These are phyloP conservation scores for Sylvicola fuscatus DNA, from an alignment of 2,888 invertebrate species.

Conservation along the genomic window DNA sequence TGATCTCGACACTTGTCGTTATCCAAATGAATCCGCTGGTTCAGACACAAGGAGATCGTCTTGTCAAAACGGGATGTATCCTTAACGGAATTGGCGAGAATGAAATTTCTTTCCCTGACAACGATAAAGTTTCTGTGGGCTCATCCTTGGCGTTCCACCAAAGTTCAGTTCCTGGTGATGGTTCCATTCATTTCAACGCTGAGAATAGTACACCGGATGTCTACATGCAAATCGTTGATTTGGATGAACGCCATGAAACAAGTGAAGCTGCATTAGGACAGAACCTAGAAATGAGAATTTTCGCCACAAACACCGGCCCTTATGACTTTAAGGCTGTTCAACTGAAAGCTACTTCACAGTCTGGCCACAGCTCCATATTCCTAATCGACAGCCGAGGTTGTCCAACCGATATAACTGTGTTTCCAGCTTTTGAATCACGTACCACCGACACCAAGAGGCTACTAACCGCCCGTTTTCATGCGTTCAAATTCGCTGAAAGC, in stretches of 20 bases:
- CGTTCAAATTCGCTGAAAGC: constrained; percentile 75
- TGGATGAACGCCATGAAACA: constrained; percentile 31
- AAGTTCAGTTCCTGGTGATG: constrained; percentile 3
- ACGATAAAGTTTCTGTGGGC: constrained; percentile 24
- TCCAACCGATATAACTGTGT: constrained; percentile 43
- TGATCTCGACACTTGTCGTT: constrained; percentile 54
- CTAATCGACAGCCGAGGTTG: constrained; percentile 61
- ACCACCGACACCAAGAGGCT: constrained; percentile 18
- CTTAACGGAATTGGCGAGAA: constrained; percentile 23
- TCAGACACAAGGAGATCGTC: constrained; percentile 65
- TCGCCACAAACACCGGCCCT: constrained; percentile 29
- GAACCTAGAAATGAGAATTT: constrained; percentile 39
- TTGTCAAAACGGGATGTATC: constrained; percentile 62
- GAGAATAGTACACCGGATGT: constrained; percentile 26
- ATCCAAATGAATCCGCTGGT: constrained; percentile 70
- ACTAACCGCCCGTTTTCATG: constrained; percentile 47
- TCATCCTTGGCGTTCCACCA: constrained; percentile 22
- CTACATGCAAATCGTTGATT: constrained; percentile 36
- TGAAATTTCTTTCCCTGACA: neutral
- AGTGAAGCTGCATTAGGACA: constrained; percentile 47
- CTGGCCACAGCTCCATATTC: constrained; percentile 40
- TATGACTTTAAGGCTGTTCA: constrained; percentile 55
- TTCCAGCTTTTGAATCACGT: constrained; percentile 27
- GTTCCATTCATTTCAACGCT: constrained; percentile 23
- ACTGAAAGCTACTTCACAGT: constrained; percentile 58